A percentile compares a stretch with the other conserved stretches of the same genome.
Evolutionary conservation across 2,888 invertebrate genomes (phyloP).

Genomic region (Drosophila limbata): DNA sequence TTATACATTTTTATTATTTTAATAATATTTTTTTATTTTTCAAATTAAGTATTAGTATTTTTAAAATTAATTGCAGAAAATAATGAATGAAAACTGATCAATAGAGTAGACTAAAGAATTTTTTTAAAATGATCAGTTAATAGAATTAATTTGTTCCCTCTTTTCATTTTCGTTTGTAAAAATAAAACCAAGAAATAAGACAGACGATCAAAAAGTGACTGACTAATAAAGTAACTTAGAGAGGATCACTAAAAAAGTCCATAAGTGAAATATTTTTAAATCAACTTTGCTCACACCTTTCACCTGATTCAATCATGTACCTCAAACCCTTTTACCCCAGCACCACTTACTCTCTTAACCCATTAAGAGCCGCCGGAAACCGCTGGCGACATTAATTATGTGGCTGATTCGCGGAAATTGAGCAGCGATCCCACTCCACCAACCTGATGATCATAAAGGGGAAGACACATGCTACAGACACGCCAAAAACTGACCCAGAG

Average conservation of each 20-base stretch:
- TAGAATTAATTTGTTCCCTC: too few species aligned
- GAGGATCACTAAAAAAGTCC: too few species aligned
- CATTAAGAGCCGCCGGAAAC: slow-evolving; percentile 60
- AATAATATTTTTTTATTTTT: too few species aligned
- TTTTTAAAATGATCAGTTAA: not conserved
- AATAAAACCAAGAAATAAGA: too few species aligned
- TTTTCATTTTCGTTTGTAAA: too few species aligned
- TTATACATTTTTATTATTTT: too few species aligned
- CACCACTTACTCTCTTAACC: slow-evolving; percentile 18
- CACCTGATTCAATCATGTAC: slow-evolving; percentile 6
- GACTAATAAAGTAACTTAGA: too few species aligned
- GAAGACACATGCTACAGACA: slow-evolving; percentile 43
- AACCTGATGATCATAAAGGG: not conserved
- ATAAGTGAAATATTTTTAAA: not conserved
- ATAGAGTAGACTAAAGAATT: too few species aligned
- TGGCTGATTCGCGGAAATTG: slow-evolving; percentile 62
- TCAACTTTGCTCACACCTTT: not conserved
- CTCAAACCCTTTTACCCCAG: not conserved
- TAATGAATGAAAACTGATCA: too few species aligned
- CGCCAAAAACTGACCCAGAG: slow-evolving; percentile 53
- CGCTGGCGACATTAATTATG: slow-evolving; percentile 63
- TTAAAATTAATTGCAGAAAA: too few species aligned
- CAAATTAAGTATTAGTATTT: too few species aligned
- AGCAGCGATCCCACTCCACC: slow-evolving; percentile 12
- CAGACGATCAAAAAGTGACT: too few species aligned